phyloP scores from a whole-genome alignment of 2,888 invertebrate genomes.

The Sycophila texana region DNA sequence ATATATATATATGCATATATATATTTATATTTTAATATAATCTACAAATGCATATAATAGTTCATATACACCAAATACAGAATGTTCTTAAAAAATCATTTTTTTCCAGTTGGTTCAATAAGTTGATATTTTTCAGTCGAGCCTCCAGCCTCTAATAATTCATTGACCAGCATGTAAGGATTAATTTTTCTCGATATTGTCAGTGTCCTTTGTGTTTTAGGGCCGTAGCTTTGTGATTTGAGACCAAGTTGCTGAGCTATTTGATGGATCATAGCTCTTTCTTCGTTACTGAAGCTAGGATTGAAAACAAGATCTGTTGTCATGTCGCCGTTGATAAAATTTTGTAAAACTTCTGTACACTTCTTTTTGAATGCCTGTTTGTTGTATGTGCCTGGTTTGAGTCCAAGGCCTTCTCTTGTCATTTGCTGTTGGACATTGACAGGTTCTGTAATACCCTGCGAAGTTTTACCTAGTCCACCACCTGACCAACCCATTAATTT shows the following conservation, averaged over 20 bases:
- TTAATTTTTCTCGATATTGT: constrained; percentile 77
- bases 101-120: constrained; percentile 66
- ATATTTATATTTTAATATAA: background rate
- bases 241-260: constrained; percentile 75
- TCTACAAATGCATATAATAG: constrained; percentile 6
- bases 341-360: constrained; percentile 75
- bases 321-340: constrained; percentile 66
- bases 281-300: constrained; percentile 81
- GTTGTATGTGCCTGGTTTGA: constrained; percentile 65
- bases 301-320: constrained; percentile 79
- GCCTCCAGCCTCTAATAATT: constrained; percentile 76
- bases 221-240: constrained; percentile 77
- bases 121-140: constrained; percentile 77
- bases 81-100: constrained; percentile 13
- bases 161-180: constrained; percentile 75
- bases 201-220: constrained; percentile 75
- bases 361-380: constrained; percentile 69
- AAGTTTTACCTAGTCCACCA: constrained; percentile 78
- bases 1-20: background rate
- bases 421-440: constrained; percentile 71
- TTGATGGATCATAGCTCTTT: constrained; percentile 80
- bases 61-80: constrained; percentile 16
- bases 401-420: constrained; percentile 70
- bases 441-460: constrained; percentile 78
- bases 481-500: constrained; percentile 80